Percentiles rank a stretch among this genome's conserved stretches.
phyloP scores from a whole-genome alignment of 2,888 invertebrate species.

The Chymomyza fuscimana region DNA sequence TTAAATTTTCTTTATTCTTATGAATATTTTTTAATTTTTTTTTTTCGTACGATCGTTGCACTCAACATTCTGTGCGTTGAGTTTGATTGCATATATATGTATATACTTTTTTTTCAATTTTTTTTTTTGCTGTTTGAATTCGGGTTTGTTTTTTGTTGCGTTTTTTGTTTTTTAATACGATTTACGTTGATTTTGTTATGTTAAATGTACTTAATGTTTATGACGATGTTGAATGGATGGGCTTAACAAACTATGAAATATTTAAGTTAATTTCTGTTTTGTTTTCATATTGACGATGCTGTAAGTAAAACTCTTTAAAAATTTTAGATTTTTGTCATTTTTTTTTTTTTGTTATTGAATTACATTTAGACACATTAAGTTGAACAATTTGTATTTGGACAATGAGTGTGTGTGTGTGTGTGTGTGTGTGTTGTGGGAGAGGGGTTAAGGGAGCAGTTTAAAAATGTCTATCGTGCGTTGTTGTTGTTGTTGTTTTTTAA shows the following conservation, averaged over 20 bases:
- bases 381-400: slow-evolving; percentile 54
- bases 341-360: slow-evolving; percentile 45
- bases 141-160: slow-evolving; percentile 46
- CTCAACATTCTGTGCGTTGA: slow-evolving; percentile 36
- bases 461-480: not conserved
- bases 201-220: slow-evolving; percentile 65
- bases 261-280: slow-evolving; percentile 48
- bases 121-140: slow-evolving; percentile 39
- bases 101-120: slow-evolving; percentile 13
- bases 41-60: slow-evolving; percentile 40
- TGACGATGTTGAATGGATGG: slow-evolving; percentile 67
- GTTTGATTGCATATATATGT: slow-evolving; percentile 20
- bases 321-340: slow-evolving; percentile 46
- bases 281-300: slow-evolving; percentile 43
- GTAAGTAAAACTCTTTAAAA: slow-evolving; percentile 70
- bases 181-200: slow-evolving; percentile 33
- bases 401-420: slow-evolving; percentile 8
- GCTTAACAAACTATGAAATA: slow-evolving; percentile 73
- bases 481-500: slow-evolving; percentile 40
- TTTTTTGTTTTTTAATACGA: slow-evolving; percentile 38
- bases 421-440: slow-evolving; percentile 26
- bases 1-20: slow-evolving; percentile 58
- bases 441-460: not conserved
- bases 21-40: slow-evolving; percentile 45
- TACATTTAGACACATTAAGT: slow-evolving; percentile 70